These are phyloP conservation scores for Aphidoletes aphidimyza DNA, from an alignment of 2,888 invertebrate genomes.

Conservation along the genomic window DNA sequence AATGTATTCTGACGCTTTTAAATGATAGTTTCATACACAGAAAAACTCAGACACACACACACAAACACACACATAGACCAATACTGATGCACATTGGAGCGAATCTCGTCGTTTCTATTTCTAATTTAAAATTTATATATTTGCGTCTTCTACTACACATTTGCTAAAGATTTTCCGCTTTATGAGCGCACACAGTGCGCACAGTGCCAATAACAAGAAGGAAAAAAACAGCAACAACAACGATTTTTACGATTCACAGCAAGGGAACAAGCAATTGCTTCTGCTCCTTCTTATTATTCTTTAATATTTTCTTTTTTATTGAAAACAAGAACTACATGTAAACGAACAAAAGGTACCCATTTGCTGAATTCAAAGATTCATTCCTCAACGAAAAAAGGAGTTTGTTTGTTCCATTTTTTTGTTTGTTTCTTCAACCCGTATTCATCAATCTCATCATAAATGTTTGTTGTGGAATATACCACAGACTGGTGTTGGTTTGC, in stretches of 20 bases:
- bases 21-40: conserved; percentile 8
- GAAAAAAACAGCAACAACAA: too few species aligned
- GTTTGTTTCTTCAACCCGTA: not conserved
- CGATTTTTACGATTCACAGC: conserved; percentile 29
- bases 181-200: not conserved
- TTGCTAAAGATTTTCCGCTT: conserved; percentile 41
- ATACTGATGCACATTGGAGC: too few species aligned
- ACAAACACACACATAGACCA: not conserved
- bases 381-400: too few species aligned
- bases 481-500: not conserved
- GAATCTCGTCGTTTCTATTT: conserved; percentile 44
- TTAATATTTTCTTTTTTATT: not conserved
- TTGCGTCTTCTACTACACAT: not conserved
- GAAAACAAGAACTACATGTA: not conserved
- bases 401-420: not conserved
- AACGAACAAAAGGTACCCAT: conserved; percentile 23
- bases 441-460: not conserved
- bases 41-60: too few species aligned
- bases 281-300: not conserved
- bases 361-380: not conserved
- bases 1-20: not conserved
- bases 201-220: conserved; percentile 16
- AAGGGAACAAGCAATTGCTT: conserved; percentile 19
- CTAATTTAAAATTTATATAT: conserved; percentile 46
- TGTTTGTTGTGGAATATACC: not conserved